These are phyloP conservation scores for Ephialtes manifestator DNA, from an alignment of 2,888 invertebrate species.

Conservation along the genomic window DNA sequence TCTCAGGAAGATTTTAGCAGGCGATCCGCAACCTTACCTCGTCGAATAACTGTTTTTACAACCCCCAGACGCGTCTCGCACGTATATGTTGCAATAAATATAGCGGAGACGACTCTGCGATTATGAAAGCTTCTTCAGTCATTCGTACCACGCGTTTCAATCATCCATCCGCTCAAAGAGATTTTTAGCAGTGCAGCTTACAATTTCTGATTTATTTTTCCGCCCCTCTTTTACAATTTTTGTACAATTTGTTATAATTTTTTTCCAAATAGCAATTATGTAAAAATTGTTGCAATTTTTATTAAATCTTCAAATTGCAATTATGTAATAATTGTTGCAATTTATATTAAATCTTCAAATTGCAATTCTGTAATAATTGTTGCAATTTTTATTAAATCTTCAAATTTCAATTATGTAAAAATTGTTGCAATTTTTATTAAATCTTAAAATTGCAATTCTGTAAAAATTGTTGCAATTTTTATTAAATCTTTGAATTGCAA, in stretches of 20 bases:
- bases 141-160: conserved; percentile 35
- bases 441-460: no score
- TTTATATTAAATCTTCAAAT: no score
- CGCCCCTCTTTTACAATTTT: neutral
- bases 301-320: no score
- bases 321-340: no score
- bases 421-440: no score
- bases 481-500: no score
- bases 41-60: conserved; percentile 21
- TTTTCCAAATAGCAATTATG: neutral
- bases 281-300: no score
- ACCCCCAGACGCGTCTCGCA: conserved; percentile 15
- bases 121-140: conserved; percentile 23
- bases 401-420: no score
- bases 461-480: no score
- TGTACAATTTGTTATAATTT: neutral
- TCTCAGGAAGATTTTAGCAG: conserved; percentile 15
- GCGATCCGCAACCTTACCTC: conserved; percentile 10
- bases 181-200: conserved; percentile 4
- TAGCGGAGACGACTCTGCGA: conserved; percentile 19
- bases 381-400: no score
- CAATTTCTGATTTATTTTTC: conserved; percentile 1
- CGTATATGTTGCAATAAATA: conserved; percentile 18
- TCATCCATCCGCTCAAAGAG: conserved; percentile 23
- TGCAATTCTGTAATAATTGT: no score